Base-by-base conservation (phyloP, 1,140 invertebrate genomes). In the Macrobrachium rosenbergii region DNA sequence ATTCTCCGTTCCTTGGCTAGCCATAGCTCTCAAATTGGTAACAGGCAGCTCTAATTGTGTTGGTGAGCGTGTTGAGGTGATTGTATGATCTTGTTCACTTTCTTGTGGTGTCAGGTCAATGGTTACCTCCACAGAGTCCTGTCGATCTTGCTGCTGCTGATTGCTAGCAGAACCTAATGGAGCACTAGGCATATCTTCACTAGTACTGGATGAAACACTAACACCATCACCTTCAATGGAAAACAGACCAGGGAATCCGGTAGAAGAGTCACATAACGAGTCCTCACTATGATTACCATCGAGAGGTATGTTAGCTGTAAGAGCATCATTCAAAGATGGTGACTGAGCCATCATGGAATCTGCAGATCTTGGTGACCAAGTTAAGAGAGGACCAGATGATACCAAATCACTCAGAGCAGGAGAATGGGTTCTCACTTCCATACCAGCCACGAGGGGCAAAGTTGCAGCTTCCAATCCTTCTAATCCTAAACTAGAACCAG, bases 321-420 rank as follows among this genome's bases (percentile, higher is more conserved):
- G 87, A 58, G 89, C 88, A 83, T 90, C 89, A 87, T 90, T 88
- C 17, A 90, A 77, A 14, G 89, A 88, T 0, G 89, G 89, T 28
- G 87, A 88, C 75, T 90, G 89, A 37, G 78, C 89, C 89, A 90
- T 90, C 69, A 90, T 90, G 16, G 89, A 90, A 67, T 90, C 89
- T n/a, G 89, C 83, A 37, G 89, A 90, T n/a, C 89, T 80, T 3
- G 89, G 89, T 28, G 89, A 90, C 89, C 89, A 90, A 6, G 89
- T 73, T 45, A 90, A 77, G n/a, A 90, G 81, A 17, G 89, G 84
- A 52, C 86, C 89, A 73, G 89, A 80, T 12, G 89, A 86, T 19
- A 90, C 89, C 19, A 90, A 78, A 75, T 90, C 89, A 87, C 89
- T 90, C 3, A 90, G 81, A 80, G 87, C 86, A 37, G 89, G 89